A percentile compares a stretch with the other conserved stretches of the same genome.
Conservation (phyloP, 2,797 vertebrate genomes). For the Eulemur coronatus region DNA sequence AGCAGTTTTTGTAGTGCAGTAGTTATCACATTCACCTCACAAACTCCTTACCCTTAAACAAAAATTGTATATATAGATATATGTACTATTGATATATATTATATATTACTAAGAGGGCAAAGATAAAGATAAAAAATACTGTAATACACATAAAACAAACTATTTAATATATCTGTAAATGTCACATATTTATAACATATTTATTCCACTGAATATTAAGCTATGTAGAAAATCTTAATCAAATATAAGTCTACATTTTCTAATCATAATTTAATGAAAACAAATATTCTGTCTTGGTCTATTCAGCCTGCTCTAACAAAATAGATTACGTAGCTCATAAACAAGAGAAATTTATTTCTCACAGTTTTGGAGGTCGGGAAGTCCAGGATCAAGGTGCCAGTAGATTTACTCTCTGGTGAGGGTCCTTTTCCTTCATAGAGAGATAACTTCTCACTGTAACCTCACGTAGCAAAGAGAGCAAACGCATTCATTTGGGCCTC, state of each 20-base stretch:
- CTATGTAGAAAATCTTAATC: not conserved
- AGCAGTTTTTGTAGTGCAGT: too few species aligned
- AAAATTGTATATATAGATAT: not conserved
- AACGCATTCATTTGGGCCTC: not conserved
- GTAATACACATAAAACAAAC: not conserved
- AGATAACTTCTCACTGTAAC: not conserved
- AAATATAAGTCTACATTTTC: not conserved
- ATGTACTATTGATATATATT: not conserved
- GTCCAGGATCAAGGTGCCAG: not conserved
- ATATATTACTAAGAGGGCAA: not conserved
- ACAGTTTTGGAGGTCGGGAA: not conserved
- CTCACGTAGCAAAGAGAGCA: not conserved
- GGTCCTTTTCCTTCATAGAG: not conserved
- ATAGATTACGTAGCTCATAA: not conserved
- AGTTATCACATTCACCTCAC: not conserved
- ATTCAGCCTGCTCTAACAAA: not conserved
- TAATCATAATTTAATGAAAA: not conserved
- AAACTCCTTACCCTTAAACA: not conserved
- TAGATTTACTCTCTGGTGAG: not conserved
- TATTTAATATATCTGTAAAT: not conserved
- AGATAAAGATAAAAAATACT: not conserved
- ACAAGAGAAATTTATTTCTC: not conserved
- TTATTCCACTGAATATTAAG: not conserved
- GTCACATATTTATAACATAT: not conserved
- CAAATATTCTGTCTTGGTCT: not conserved